Evolutionary conservation across 1,140 invertebrate genomes (phyloP), one percentile per base, ranked within the genome.

Genomic region (Lordiphosa collinella): DNA sequence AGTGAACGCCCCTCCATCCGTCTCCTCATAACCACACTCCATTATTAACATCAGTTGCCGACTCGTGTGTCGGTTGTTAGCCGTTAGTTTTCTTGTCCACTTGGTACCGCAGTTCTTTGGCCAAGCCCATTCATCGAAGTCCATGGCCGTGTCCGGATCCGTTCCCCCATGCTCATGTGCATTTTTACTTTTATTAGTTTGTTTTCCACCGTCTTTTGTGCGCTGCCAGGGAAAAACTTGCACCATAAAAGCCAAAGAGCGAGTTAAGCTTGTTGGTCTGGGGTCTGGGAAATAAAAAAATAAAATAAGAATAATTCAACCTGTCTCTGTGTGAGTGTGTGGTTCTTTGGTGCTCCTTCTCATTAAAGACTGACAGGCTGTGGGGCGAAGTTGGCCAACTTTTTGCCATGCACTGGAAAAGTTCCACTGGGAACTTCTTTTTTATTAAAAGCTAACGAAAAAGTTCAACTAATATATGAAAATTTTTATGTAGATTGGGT

Each of bases 161-260:
- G 44, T 54, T 43, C 46, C 65, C 44, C 22, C 22, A 16, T 31
- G 18, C 11, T 9, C 49, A 32, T 51, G 66, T 71, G 56, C 60
- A 61, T 40, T 66, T 76, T 62, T 62, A 63, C 73, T 78, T 78
- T 78, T 78, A 79, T 79, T 79, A 73, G 74, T 79, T 78, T 79
- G 75, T 69, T 79, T 76, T 79, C 22, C 59, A 43, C 37, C 63
- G 34, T 58, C 54, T 49, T 53, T 65, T 61, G 53, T 69, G 53
- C 51, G 35, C 43, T 38, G 37, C 43, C 22, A 49, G 25, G 13
- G 9, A 13, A 13, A 57, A 76, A 76, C 52, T 76, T 70, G 34
- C 35, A 25, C 72, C 65, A 54, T 76, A 55, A 76, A 76, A 70
- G 56, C 55, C 48, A 70, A 75, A 58, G 57, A 72, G 55, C 63